Evolutionary conservation across 2,113 vertebrate genomes (phyloP).

Genomic region (Echinops telfairi): DNA sequence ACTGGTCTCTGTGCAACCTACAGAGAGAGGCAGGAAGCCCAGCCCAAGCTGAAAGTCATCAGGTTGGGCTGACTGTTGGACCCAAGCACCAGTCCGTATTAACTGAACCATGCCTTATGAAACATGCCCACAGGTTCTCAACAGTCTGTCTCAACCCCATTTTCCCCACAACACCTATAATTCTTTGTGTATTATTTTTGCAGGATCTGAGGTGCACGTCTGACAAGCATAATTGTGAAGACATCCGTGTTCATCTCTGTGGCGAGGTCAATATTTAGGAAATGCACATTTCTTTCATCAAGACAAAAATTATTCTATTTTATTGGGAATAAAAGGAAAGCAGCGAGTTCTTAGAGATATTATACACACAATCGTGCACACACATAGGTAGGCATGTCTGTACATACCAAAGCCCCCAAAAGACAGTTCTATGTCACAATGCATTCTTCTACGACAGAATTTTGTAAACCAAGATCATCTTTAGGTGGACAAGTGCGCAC

Average conservation of each 20-base stretch:
- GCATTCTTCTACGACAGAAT: background rate
- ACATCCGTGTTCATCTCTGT: background rate
- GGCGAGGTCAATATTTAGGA: background rate
- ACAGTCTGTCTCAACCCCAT: background rate
- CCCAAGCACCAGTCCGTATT: background rate
- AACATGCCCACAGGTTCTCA: background rate
- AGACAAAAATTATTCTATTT: constrained; percentile 34
- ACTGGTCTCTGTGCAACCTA: background rate
- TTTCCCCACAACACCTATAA: background rate
- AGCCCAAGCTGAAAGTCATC: background rate
- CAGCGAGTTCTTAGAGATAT: background rate
- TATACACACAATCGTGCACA: background rate
- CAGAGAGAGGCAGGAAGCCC: background rate
- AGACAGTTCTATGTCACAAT: background rate
- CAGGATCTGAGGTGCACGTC: background rate
- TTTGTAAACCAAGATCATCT: background rate
- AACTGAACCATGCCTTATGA: background rate
- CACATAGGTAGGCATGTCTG: background rate
- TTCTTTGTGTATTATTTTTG: background rate
- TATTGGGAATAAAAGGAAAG: constrained; percentile 33
- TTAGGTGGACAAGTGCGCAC: background rate
- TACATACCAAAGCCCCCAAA: background rate
- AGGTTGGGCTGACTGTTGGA: background rate
- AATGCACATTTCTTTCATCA: constrained; percentile 28
- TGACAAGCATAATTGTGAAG: fast-evolving